Percentiles rank a stretch among this genome's conserved stretches.
phyloP scores from a whole-genome alignment of 2,113 vertebrate species.

The Hymenochirus boettgeri region DNA sequence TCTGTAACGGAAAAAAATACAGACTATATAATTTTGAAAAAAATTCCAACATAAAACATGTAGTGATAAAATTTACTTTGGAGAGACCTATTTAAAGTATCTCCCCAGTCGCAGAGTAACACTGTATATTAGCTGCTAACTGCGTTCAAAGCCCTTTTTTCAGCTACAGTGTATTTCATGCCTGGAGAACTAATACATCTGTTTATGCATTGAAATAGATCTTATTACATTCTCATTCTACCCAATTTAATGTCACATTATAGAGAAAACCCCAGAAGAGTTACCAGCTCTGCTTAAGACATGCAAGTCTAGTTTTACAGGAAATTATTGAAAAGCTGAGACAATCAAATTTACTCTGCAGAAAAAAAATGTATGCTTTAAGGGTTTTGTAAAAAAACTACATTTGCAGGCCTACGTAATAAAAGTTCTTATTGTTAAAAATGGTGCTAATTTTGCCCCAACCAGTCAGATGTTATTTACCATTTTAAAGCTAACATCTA shows the following conservation, averaged over 20 bases:
- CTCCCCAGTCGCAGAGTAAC: neutral
- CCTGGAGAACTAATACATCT: neutral
- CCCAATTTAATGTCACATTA: neutral
- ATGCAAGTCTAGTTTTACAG: neutral
- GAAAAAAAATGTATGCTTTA: neutral
- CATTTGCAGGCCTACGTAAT: too few relatives aligned
- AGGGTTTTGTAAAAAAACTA: neutral
- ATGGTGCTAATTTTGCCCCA: too few relatives aligned
- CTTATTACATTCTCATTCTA: neutral
- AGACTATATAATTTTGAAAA: too few relatives aligned
- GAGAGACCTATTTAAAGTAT: neutral
- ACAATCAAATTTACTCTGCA: neutral
- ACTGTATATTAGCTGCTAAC: neutral
- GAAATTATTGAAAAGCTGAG: neutral
- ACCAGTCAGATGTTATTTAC: too few relatives aligned
- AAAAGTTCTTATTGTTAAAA: too few relatives aligned
- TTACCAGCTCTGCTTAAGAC: neutral
- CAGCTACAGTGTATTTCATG: too few relatives aligned
- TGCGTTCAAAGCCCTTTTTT: neutral
- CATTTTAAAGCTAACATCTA: too few relatives aligned
- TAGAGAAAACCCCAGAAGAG: neutral
- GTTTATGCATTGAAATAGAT: neutral
- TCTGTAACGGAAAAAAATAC: too few relatives aligned
- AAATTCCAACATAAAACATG: neutral
- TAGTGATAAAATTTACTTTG: neutral